A percentile compares a stretch with the other conserved stretches of the same genome.
Conservation (phyloP, 2,113 vertebrate genomes). For the Pelobates fuscus region DNA sequence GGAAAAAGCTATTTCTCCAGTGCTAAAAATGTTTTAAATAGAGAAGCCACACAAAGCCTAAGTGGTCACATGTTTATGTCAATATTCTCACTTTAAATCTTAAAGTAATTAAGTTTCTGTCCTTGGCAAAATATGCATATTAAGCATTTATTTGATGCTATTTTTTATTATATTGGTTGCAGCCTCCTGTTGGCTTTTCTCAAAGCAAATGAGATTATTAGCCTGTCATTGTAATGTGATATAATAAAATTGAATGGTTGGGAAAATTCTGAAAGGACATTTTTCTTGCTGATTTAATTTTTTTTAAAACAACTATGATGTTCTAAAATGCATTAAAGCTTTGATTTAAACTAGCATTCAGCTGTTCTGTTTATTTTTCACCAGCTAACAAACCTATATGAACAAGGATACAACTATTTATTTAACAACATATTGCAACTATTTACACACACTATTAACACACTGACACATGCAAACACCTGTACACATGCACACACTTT, state of each 20-base stretch:
- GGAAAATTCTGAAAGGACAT: slow-evolving; percentile 28
- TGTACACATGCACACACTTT: too few species aligned
- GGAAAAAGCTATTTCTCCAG: too few species aligned
- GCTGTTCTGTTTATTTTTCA: slow-evolving; percentile 33
- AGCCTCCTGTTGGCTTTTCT: slow-evolving; percentile 36
- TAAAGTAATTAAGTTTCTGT: slow-evolving; percentile 37
- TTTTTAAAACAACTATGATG: slow-evolving; percentile 19
- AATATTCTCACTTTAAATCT: slow-evolving; percentile 16
- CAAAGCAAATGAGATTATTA: slow-evolving; percentile 42
- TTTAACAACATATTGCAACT: too few species aligned
- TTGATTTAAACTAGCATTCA: slow-evolving; percentile 27
- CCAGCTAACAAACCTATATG: too few species aligned
- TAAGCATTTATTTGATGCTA: slow-evolving; percentile 22
- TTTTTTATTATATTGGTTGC: slow-evolving; percentile 29
- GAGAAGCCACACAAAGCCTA: too few species aligned
- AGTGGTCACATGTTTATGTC: too few species aligned
- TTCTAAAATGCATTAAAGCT: slow-evolving; percentile 41
- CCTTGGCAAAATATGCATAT: slow-evolving; percentile 22
- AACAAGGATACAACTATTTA: too few species aligned
- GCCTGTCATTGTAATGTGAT: slow-evolving; percentile 35
- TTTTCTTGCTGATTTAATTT: slow-evolving; percentile 35
- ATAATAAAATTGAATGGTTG: slow-evolving; percentile 35
- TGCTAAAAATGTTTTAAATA: too few species aligned
- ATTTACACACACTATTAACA: too few species aligned
- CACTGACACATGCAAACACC: too few species aligned